Base-by-base conservation (phyloP, 2,113 vertebrate species). In the Paradisaea rubra region DNA sequence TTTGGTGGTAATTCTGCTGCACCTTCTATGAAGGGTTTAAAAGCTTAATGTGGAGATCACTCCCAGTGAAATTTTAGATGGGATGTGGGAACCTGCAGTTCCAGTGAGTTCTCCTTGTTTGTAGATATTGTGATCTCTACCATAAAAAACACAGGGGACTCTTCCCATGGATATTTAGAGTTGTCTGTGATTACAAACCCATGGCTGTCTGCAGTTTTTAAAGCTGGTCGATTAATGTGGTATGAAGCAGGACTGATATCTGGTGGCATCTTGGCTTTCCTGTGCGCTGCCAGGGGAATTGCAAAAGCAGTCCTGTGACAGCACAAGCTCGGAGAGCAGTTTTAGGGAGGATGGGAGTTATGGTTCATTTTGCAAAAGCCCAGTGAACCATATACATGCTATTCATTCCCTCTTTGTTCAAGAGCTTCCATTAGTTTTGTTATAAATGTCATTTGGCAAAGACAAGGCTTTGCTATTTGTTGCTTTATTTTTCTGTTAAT, bases 401-500 rank as follows among this genome's bases (percentile, higher is more conserved):
- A 18, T 69, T 88, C 1, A 8, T 73, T 45, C 37, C 31, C 18
- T 45, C 84, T 73, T 81, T 76, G 18, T 57, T 22, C 18, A 31
- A 73, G 16, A 70, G 24, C 39, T 86, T 81, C 68, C 8, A 2
- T 37, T 65, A 66, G 33, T 77, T 92, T 71, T 87, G 39, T 68
- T 81, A 25, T 20, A 91, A 82, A 68, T 86, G 30, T 42, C 47
- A 63, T 65, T 76, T 47, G 37, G 74, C 42, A 60, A 63, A 66
- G 18, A 47, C 80, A 85, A 81, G 13, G 24, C 28, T 47, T 76
- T 7, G 23, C 66, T 87, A 25, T 71, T 88, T 84, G 56, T 78
- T 88, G 53, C 47, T 86, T 72, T 49, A 37, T 68, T 88, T 68
- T 93, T 68, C 57, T 87, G 73, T 41, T 88, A 82, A 73, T 88